These are phyloP conservation scores for Dastarcus helophoroides DNA, from an alignment of 2,888 invertebrate species.

Conservation along the genomic window DNA sequence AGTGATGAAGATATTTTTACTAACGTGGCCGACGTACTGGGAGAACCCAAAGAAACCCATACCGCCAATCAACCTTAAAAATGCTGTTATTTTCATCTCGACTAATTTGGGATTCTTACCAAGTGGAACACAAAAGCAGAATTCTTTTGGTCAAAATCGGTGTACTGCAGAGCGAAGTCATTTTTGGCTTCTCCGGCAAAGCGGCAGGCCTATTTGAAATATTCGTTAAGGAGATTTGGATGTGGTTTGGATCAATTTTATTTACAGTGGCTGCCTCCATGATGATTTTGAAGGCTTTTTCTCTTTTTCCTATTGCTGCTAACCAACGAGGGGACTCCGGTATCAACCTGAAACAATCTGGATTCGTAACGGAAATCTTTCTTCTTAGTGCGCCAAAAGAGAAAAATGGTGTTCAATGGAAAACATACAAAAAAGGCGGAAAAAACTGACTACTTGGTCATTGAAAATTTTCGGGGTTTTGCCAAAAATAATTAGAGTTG, in stretches of 20 bases:
- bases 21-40: constrained; percentile 46
- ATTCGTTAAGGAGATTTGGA: constrained; percentile 15
- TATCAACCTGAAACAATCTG: constrained; percentile 32
- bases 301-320: constrained; percentile 41
- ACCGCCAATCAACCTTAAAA: constrained; percentile 45
- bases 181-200: constrained; percentile 28
- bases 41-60: constrained; percentile 48
- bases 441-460: no score
- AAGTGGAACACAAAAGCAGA: constrained; percentile 40
- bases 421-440: no score
- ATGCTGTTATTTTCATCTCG: neutral
- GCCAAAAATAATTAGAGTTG: no score
- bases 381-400: no score
- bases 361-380: no score
- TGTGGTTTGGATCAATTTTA: constrained; percentile 16
- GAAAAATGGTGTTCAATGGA: no score
- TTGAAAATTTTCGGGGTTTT: no score
- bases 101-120: constrained; percentile 36
- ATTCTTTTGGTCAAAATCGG: constrained; percentile 42
- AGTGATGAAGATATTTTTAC: constrained; percentile 43
- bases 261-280: constrained; percentile 31
- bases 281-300: constrained; percentile 40
- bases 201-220: constrained; percentile 25
- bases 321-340: constrained; percentile 56
- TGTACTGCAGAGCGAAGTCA: constrained; percentile 40